phyloP scores from a whole-genome alignment of 2,888 invertebrate genomes.

The Drosophila leonis region DNA sequence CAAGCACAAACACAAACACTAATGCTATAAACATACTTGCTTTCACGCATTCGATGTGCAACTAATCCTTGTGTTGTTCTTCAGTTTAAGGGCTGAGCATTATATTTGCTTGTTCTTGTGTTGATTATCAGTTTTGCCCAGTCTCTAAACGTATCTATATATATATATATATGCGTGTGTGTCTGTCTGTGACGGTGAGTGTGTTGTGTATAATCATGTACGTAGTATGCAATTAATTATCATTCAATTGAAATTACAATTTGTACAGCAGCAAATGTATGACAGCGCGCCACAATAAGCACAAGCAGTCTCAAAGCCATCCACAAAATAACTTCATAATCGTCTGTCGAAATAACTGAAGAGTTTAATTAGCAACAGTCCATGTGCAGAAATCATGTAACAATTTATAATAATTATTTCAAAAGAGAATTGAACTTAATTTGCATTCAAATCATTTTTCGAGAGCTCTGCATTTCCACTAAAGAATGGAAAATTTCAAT shows the following conservation, averaged over 20 bases:
- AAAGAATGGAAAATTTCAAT: conserved; percentile 30
- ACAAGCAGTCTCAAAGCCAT: conserved; percentile 8
- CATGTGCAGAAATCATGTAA: conserved; percentile 26
- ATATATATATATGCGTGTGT: neutral
- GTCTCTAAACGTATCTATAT: neutral
- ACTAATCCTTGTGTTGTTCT: conserved; percentile 59
- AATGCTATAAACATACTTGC: neutral
- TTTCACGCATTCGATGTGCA: conserved; percentile 38
- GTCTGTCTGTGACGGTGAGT: too few relatives aligned
- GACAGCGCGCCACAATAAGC: conserved; percentile 32
- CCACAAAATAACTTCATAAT: conserved; percentile 36
- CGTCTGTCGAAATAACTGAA: conserved; percentile 19
- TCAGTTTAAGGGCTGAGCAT: conserved; percentile 43
- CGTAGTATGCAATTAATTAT: conserved; percentile 76
- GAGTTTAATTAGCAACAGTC: conserved; percentile 12
- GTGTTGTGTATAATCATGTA: conserved; percentile 33
- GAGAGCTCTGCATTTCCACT: conserved; percentile 31
- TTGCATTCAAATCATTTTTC: conserved; percentile 17
- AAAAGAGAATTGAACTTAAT: conserved; percentile 27
- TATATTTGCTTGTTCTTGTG: conserved; percentile 66
- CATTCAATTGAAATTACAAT: conserved; percentile 73
- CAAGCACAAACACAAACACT: conserved; percentile 1
- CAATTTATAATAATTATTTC: conserved; percentile 28
- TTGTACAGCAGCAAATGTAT: conserved; percentile 49
- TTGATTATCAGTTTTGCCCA: conserved; percentile 68